Conservation (phyloP, 1,140 invertebrate genomes). For the Zaprionus lachaisei region DNA sequence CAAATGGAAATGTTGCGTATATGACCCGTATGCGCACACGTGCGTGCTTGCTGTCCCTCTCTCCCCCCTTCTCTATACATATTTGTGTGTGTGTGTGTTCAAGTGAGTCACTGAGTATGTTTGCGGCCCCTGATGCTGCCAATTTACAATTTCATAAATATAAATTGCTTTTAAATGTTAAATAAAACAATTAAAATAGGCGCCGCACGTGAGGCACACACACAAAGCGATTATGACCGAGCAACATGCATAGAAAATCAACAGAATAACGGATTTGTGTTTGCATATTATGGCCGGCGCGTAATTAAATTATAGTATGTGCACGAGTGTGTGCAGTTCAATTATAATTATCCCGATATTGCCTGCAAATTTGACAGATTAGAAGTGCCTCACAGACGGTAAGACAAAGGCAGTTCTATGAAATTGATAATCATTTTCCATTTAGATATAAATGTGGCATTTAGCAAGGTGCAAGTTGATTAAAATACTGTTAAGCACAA, state of each 20-base stretch:
- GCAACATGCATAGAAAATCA: constrained; percentile 32
- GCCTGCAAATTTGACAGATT: neutral
- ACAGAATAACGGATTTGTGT: constrained; percentile 31
- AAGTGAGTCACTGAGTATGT: constrained; percentile 3
- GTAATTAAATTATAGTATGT: constrained; percentile 44
- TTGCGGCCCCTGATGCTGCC: constrained; percentile 55
- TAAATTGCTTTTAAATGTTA: constrained; percentile 80
- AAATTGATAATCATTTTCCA: neutral
- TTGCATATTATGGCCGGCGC: constrained; percentile 43
- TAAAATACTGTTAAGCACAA: neutral
- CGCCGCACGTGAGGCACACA: constrained; percentile 2
- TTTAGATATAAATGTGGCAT: neutral
- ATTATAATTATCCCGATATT: neutral
- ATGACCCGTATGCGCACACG: constrained; percentile 43
- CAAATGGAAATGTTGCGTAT: constrained; percentile 73
- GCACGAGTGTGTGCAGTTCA: neutral
- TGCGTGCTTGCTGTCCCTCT: neutral
- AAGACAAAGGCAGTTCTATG: neutral
- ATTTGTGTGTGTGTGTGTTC: neutral
- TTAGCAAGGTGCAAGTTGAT: neutral
- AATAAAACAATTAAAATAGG: constrained; percentile 74
- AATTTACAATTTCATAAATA: constrained; percentile 81
- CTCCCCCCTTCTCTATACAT: neutral
- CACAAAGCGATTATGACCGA: neutral
- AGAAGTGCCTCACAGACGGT: neutral